A percentile compares a stretch with the other conserved stretches of the same genome.
phyloP scores from a whole-genome alignment of 2,797 vertebrate genomes.

The Uromys caudimaculatus region DNA sequence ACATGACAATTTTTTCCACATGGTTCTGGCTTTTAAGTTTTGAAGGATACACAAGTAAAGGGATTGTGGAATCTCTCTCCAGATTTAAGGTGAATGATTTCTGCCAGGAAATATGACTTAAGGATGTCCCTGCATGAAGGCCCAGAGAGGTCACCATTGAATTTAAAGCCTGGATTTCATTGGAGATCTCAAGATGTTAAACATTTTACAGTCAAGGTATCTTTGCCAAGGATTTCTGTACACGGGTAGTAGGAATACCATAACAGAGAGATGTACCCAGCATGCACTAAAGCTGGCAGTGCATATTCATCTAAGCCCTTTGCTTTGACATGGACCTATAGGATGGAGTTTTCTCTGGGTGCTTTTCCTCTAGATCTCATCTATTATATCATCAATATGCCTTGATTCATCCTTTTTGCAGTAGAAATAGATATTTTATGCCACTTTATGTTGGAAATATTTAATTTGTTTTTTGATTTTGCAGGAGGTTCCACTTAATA shows the following conservation, averaged over 20 bases:
- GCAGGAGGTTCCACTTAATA: not conserved
- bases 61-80: not conserved
- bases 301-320: not conserved
- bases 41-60: not conserved
- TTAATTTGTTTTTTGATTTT: not conserved
- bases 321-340: not conserved
- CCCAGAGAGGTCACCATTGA: not conserved
- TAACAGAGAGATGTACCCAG: not conserved
- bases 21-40: not conserved
- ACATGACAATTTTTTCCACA: fast-evolving
- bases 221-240: not conserved
- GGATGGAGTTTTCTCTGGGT: not conserved
- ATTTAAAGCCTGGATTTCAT: not conserved
- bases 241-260: not conserved
- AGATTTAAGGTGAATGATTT: too few relatives aligned
- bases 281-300: not conserved
- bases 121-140: not conserved
- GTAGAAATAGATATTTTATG: not conserved
- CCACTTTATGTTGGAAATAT: not conserved
- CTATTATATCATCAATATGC: not conserved
- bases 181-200: not conserved
- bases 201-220: not conserved
- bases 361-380: not conserved
- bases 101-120: not conserved
- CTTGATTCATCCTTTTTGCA: not conserved